Percentiles rank a stretch among this genome's conserved stretches.
Conservation (phyloP, 2,113 vertebrate species). For the Toxotes jaculatrix region DNA sequence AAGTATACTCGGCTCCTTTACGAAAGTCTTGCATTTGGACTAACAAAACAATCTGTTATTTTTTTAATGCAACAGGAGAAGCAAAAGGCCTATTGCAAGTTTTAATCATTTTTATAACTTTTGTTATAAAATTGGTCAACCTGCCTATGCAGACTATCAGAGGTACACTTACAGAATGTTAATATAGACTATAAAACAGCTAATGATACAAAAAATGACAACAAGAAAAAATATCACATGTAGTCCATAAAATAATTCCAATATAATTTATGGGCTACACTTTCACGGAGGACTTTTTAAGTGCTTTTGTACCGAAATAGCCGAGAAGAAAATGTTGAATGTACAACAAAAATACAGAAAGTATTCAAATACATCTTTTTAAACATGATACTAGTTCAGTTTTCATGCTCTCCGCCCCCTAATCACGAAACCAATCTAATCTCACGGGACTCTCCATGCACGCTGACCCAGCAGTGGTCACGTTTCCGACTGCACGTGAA, state of each 20-base stretch:
- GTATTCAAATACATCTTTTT: neutral
- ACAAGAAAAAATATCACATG: neutral
- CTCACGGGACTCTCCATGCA: neutral
- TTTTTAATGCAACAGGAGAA: neutral
- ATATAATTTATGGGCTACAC: too few relatives aligned
- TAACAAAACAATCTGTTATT: neutral
- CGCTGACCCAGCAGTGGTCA: rapidly evolving
- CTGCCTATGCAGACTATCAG: too few relatives aligned
- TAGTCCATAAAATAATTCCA: neutral
- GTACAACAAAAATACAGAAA: neutral
- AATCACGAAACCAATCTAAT: neutral
- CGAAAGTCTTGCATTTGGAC: neutral
- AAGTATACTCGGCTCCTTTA: too few relatives aligned
- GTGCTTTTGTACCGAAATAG: neutral
- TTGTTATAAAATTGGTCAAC: too few relatives aligned
- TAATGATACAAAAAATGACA: neutral
- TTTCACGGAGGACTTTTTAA: neutral
- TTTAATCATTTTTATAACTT: too few relatives aligned
- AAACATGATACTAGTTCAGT: neutral
- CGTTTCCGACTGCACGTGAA: conserved; percentile 52
- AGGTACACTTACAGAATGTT: neutral
- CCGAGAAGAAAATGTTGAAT: neutral
- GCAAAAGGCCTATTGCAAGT: too few relatives aligned
- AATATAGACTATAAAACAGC: neutral
- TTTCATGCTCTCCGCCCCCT: neutral